Evolutionary conservation across 2,113 vertebrate species (phyloP), one percentile per base, ranked within the genome.

Genomic region (Crotalus horridus): DNA sequence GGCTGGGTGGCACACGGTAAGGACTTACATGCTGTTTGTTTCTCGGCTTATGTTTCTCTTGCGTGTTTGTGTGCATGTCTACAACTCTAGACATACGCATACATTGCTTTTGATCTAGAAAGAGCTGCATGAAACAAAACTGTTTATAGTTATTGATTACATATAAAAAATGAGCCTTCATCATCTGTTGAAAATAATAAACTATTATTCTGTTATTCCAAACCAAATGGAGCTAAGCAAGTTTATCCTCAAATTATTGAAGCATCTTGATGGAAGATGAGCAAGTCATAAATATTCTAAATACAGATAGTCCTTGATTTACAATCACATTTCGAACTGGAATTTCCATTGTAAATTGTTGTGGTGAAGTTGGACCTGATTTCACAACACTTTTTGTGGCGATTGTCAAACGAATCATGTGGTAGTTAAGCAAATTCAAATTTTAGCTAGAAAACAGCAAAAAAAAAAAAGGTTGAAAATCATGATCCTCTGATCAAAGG

Each of bases 1-100:
- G 99, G 99, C 97, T 99, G 99, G 99, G 99, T 99, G 95, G 99
- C 99, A 97, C 99, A 99, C 85, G 99, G 99, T 99, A 97, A 99
- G 98, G 97, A 96, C 96, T 90, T 1, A 24, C 43, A 93, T 7
- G 10, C 91, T 93, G 59, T 11, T 48, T 58, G 24, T 58, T 94
- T 7, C 8, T 94, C 51, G 48, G 48, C 8, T 61, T 94, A 1
- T 92, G 33, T 94, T 92, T 3, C 2, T 69, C 1, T 88, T 91
- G 3, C 88, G n/a, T 89, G 61, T 94, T 86, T 90, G 6, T 93
- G 10, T 53, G 0, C 51, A 48, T 56, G 26, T 6, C 43, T 61
- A 4, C 24, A 85, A 81, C 43, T 17, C 48, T 29, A 24, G n/a
- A 39, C 26, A 10, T n/a, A 17, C 9, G 10, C 23, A 1, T 53